These are phyloP conservation scores for Epinotia demarniana DNA, from an alignment of 2,888 invertebrate species.

Conservation along the genomic window DNA sequence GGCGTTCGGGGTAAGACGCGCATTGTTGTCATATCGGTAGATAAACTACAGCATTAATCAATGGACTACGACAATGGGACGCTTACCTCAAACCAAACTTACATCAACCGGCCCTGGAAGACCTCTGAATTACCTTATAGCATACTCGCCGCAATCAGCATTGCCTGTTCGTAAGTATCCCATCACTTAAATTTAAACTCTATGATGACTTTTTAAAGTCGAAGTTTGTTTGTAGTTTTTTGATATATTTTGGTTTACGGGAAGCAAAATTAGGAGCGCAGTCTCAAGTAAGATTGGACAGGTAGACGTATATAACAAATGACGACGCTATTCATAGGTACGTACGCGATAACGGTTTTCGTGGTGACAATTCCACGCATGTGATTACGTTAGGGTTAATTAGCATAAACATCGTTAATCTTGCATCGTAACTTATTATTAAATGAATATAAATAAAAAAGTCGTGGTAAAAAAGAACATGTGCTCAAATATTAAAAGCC, in stretches of 20 bases:
- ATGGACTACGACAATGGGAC: constrained; percentile 76
- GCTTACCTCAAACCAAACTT: constrained; percentile 72
- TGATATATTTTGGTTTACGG: constrained; percentile 7
- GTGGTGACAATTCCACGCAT: constrained; percentile 67
- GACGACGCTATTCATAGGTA: constrained; percentile 58
- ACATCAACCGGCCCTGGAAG: constrained; percentile 58
- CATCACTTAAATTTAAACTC: background rate
- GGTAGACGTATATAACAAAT: constrained; percentile 65
- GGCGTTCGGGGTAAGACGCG: constrained; percentile 75
- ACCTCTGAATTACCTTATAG: constrained; percentile 48
- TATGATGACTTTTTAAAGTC: background rate
- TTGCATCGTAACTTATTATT: constrained; percentile 19
- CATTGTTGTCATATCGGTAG: constrained; percentile 83
- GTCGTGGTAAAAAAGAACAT: background rate
- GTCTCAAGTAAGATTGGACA: constrained; percentile 57
- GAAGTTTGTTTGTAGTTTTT: background rate
- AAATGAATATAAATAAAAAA: background rate
- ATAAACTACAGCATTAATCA: constrained; percentile 83
- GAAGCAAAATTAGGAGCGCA: constrained; percentile 33
- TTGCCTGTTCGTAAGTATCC: background rate
- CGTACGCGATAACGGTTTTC: constrained; percentile 70
- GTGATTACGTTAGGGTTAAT: constrained; percentile 48
- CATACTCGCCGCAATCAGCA: background rate
- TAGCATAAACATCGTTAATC: constrained; percentile 49
- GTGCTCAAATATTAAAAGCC: background rate